A percentile compares a stretch with the other conserved stretches of the same genome.
These are phyloP conservation scores for Rallus limicola DNA, from an alignment of 2,113 vertebrate genomes.

Conservation along the genomic window DNA sequence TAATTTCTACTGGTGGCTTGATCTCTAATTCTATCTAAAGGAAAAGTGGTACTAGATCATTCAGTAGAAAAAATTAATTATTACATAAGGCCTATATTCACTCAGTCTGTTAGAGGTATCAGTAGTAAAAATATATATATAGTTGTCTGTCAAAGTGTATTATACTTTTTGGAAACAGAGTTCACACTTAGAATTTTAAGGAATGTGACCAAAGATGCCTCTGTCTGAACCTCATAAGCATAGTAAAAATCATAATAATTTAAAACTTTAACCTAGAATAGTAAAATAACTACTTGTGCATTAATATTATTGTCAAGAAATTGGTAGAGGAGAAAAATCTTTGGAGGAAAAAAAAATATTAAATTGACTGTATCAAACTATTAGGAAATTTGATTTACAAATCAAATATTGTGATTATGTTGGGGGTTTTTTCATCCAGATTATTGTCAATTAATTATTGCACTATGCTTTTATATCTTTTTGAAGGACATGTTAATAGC, in stretches of 20 bases:
- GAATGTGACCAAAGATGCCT: accelerated
- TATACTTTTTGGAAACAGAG: background rate
- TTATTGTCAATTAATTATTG: background rate
- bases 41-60: background rate
- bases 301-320: background rate
- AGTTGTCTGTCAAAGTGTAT: background rate
- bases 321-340: background rate
- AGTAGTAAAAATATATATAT: background rate
- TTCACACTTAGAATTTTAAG: background rate
- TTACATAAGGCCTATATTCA: background rate
- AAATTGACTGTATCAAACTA: background rate
- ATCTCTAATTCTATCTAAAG: background rate
- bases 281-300: background rate
- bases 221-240: background rate
- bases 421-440: background rate
- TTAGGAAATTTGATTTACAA: background rate
- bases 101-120: background rate
- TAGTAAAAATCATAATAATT: background rate
- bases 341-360: background rate
- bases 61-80: background rate
- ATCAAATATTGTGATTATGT: background rate
- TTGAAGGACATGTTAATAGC: background rate
- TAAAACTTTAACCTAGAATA: background rate
- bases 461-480: background rate
- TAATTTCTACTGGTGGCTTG: background rate